Evolutionary conservation across 2,888 invertebrate species (phyloP).

Genomic region (Stenotaenia linearis): DNA sequence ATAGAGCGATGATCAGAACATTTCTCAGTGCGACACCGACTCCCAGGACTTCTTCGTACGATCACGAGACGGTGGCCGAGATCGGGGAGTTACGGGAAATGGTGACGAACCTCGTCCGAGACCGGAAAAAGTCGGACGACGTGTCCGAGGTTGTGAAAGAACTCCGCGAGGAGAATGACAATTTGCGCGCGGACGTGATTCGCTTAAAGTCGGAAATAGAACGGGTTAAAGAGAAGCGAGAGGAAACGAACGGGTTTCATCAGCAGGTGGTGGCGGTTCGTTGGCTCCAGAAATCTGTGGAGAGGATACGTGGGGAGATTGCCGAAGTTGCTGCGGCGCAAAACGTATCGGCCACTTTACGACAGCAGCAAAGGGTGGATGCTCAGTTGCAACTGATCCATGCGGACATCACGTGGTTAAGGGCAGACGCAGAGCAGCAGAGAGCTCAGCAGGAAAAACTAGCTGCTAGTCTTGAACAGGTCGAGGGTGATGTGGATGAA

Average conservation of each 20-base stretch:
- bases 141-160: constrained; percentile 32
- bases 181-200: constrained; percentile 36
- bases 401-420: constrained; percentile 37
- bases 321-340: constrained; percentile 37
- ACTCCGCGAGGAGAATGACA: constrained; percentile 35
- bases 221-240: constrained; percentile 32
- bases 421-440: constrained; percentile 36
- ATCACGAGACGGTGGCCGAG: constrained; percentile 27
- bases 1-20: constrained; percentile 34
- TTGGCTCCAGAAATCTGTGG: constrained; percentile 38
- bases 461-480: constrained; percentile 36
- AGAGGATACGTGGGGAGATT: constrained; percentile 38
- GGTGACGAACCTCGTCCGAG: constrained; percentile 33
- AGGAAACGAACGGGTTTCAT: constrained; percentile 31
- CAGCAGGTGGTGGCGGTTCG: constrained; percentile 35
- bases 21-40: constrained; percentile 30
- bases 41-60: neutral
- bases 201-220: constrained; percentile 36
- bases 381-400: constrained; percentile 36
- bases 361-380: constrained; percentile 35
- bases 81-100: constrained; percentile 31
- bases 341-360: constrained; percentile 37
- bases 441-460: constrained; percentile 35
- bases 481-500: constrained; percentile 42
- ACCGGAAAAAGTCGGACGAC: constrained; percentile 33